These are phyloP conservation scores for Lissonota sp. DNA, from an alignment of 2,888 invertebrate genomes.

Conservation along the genomic window DNA sequence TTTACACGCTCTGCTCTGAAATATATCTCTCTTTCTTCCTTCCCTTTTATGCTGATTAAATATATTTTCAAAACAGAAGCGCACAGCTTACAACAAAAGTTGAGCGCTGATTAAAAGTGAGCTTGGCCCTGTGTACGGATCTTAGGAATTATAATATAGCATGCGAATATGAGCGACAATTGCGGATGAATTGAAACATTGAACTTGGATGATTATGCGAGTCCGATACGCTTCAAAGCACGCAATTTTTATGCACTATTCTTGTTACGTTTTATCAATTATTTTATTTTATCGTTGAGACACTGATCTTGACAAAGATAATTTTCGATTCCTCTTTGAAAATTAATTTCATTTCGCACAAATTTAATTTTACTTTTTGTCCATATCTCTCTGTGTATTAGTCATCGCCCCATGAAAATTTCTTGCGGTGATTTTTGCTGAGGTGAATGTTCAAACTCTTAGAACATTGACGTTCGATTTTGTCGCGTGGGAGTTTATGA, in stretches of 20 bases:
- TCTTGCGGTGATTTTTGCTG: constrained; percentile 21
- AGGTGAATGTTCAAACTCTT: constrained; percentile 29
- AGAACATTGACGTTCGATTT: constrained; percentile 31
- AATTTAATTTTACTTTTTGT: constrained; percentile 1
- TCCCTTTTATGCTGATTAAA: neutral
- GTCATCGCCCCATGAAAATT: constrained; percentile 40
- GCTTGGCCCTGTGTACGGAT: neutral
- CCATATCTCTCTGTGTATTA: constrained; percentile 1
- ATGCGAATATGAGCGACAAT: constrained; percentile 20
- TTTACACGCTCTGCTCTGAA: constrained; percentile 7
- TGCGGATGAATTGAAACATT: constrained; percentile 35
- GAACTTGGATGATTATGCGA: constrained; percentile 42
- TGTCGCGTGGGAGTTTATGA: constrained; percentile 36
- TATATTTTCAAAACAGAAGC: constrained; percentile 32
- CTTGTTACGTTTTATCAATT: neutral
- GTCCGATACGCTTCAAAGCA: constrained; percentile 20
- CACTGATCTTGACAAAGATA: too few species aligned
- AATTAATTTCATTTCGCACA: neutral
- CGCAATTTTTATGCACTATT: constrained; percentile 14
- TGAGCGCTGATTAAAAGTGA: too few species aligned
- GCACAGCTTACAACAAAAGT: neutral
- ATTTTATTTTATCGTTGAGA: constrained; percentile 11
- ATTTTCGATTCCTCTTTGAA: too few species aligned
- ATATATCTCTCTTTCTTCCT: neutral
- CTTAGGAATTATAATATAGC: constrained; percentile 42